These are phyloP conservation scores for Melopsittacus undulatus DNA, from an alignment of 2,797 vertebrate genomes.

Conservation along the genomic window DNA sequence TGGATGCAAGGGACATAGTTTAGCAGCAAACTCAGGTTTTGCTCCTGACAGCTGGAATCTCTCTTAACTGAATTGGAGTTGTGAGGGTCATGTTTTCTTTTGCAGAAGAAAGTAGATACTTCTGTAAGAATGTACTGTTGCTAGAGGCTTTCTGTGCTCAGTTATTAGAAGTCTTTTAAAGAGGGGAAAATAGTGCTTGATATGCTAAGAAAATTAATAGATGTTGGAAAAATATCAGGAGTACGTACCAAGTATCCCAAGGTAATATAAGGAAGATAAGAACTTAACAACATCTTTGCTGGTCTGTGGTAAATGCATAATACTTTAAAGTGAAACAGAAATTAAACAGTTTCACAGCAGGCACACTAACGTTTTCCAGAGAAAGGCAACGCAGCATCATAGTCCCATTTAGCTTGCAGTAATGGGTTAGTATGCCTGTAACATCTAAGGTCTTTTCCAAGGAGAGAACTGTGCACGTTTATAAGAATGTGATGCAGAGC, in stretches of 20 bases:
- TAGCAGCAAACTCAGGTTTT: neutral
- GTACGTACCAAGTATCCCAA: neutral
- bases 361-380: neutral
- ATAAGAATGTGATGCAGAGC: neutral
- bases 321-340: neutral
- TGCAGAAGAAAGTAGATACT: neutral
- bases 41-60: neutral
- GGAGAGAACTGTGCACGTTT: neutral
- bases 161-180: neutral
- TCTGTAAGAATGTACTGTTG: neutral
- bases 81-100: neutral
- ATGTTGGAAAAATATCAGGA: neutral
- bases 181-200: neutral
- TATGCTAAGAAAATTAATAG: conserved; percentile 22
- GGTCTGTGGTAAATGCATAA: neutral
- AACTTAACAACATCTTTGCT: neutral
- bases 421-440: neutral
- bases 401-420: rapidly evolving
- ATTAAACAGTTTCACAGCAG: neutral
- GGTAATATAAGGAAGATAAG: neutral
- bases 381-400: neutral
- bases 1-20: neutral
- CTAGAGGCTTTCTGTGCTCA: neutral
- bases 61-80: neutral
- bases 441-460: neutral